Evolutionary conservation across 2,888 invertebrate species (phyloP), one percentile per base, ranked within the genome.

Genomic region (Limnephilus rhombicus): DNA sequence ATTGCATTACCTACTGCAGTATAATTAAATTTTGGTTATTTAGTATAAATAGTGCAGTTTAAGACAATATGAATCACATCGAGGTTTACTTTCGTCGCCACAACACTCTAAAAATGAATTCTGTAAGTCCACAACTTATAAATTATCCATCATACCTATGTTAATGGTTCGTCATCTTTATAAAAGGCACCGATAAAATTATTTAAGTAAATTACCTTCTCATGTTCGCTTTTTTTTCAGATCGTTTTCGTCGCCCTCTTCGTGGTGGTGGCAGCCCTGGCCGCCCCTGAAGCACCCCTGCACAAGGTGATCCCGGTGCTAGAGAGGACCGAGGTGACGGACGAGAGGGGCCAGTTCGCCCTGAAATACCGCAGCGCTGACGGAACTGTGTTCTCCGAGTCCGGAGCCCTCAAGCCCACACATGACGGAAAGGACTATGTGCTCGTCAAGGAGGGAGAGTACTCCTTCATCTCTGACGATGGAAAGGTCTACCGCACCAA

Each of bases 371-470:
- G 90, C 90, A 91, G 89, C 86, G 93, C 83, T 18, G 93, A 93
- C 88, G 93, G 93, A n/a, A 93, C 92, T 83, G 86, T 86, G 24
- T 68, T 93, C 91, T 34, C 68, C n/a, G 93, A 93, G 89, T 90
- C 92, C 29, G 93, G 93, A 89, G 93, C 91, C 81, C 91, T 93
- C 83, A 93, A 93, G 82, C 93, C 93, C 53, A 93, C 92, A 53
- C 45, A 85, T 9, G 93, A 93, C 89, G 93, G 93, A 68, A 93
- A 92, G 89, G 93, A 92, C 80, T 90, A 92, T 49, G 93, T 92
- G 37, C 92, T 93, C 80, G 93, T 92, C 85, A 93, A 93, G 87
- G 89, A 92, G 34, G 93, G 93, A 89, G 92, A 92, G 37, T 93
- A 91, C 93, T 85, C 91, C 49, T 93, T 92, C 92, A 87, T 82